phyloP scores from a whole-genome alignment of 2,113 vertebrate genomes.

The Tamias sibiricus region DNA sequence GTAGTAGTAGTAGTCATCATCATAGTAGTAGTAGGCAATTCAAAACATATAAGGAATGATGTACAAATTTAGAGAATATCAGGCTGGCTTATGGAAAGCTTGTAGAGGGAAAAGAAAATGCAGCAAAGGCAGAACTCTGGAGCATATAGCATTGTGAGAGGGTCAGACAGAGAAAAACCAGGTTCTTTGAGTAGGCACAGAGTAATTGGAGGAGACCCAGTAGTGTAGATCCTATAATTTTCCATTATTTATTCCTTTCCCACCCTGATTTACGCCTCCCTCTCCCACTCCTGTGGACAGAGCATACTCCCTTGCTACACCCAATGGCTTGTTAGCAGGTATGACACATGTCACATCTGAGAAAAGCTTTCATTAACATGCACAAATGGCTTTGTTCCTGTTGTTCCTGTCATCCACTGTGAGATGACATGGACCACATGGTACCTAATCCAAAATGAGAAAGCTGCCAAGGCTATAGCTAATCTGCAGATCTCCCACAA shows the following conservation, averaged over 20 bases:
- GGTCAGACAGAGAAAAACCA: neutral
- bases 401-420: neutral
- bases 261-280: neutral
- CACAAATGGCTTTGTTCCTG: neutral
- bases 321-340: neutral
- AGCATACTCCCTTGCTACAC: neutral
- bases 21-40: neutral
- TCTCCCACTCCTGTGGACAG: neutral
- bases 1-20: neutral
- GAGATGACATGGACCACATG: conserved; percentile 10
- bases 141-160: neutral
- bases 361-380: conserved; percentile 34
- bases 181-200: neutral
- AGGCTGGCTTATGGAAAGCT: neutral
- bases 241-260: neutral
- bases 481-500: neutral
- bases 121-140: neutral
- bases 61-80: neutral
- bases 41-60: neutral
- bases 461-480: neutral
- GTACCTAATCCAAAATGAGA: neutral
- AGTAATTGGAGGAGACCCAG: neutral
- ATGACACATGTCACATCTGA: neutral
- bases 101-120: neutral
- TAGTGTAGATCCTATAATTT: neutral